Conservation (phyloP, 35 echinoderm and acorn worm species). For the Acanthaster planci region DNA sequence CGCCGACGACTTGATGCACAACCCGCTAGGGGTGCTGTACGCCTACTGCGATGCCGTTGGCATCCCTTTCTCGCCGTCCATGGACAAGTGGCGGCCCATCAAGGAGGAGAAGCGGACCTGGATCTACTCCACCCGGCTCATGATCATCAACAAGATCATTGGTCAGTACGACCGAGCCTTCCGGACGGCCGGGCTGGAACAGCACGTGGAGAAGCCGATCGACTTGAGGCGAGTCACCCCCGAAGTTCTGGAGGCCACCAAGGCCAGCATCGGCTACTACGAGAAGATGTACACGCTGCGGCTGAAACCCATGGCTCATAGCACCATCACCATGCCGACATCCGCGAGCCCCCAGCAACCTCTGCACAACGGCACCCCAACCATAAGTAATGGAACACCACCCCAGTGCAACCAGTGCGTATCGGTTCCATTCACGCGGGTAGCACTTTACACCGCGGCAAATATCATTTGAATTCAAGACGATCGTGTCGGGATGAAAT, state of each 20-base stretch:
- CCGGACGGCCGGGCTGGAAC: conserved; percentile 44
- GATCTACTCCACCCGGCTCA: conserved; percentile 74
- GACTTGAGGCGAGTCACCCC: conserved; percentile 20
- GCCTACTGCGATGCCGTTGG: conserved; percentile 74
- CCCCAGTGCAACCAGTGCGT: not conserved
- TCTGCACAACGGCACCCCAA: not conserved
- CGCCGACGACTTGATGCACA: conserved; percentile 72
- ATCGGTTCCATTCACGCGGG: not conserved
- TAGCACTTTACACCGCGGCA: conserved; percentile 9
- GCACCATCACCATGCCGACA: not conserved
- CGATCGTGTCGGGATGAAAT: too few species aligned
- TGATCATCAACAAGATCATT: conserved; percentile 81
- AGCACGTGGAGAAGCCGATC: conserved; percentile 23
- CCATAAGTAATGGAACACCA: not conserved
- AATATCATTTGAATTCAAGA: not conserved
- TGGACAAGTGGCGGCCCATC: conserved; percentile 63
- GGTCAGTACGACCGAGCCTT: conserved; percentile 86
- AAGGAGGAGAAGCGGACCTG: conserved; percentile 72
- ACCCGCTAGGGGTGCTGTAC: conserved; percentile 54
- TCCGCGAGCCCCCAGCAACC: not conserved
- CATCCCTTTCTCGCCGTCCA: conserved; percentile 54
- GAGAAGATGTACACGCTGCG: conserved; percentile 31
- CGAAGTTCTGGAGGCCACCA: conserved; percentile 32
- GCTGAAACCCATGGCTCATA: not conserved
- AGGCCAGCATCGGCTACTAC: conserved; percentile 28